Conservation (phyloP, 2,888 invertebrate species). For the Cantharis rufa region DNA sequence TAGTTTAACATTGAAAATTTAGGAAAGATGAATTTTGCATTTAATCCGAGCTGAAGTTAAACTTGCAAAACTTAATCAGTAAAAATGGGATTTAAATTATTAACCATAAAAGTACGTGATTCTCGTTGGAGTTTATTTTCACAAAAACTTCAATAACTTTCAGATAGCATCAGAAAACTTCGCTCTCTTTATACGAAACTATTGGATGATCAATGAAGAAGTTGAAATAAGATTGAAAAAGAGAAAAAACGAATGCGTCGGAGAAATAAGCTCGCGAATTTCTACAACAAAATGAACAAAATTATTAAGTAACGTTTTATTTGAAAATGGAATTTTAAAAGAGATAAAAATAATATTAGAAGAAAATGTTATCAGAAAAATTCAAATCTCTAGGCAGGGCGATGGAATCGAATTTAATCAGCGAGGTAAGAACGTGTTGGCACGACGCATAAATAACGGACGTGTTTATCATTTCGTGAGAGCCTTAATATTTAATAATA, state of each 20-base stretch:
- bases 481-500: background rate
- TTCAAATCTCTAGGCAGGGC: background rate
- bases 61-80: background rate
- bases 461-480: background rate
- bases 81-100: background rate
- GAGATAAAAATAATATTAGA: background rate
- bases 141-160: background rate
- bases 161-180: background rate
- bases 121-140: background rate
- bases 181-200: background rate
- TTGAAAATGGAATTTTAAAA: background rate
- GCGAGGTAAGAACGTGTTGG: background rate
- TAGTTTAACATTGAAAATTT: background rate
- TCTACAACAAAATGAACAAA: background rate
- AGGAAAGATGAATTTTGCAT: background rate
- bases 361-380: background rate
- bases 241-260: background rate
- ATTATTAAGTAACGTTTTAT: background rate
- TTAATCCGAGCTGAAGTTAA: background rate
- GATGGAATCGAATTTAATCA: background rate
- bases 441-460: background rate
- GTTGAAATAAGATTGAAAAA: background rate
- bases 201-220: background rate
- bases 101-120: background rate
- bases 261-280: background rate